phyloP scores from a whole-genome alignment of 2,113 vertebrate species.

The Nycticebus coucang region DNA sequence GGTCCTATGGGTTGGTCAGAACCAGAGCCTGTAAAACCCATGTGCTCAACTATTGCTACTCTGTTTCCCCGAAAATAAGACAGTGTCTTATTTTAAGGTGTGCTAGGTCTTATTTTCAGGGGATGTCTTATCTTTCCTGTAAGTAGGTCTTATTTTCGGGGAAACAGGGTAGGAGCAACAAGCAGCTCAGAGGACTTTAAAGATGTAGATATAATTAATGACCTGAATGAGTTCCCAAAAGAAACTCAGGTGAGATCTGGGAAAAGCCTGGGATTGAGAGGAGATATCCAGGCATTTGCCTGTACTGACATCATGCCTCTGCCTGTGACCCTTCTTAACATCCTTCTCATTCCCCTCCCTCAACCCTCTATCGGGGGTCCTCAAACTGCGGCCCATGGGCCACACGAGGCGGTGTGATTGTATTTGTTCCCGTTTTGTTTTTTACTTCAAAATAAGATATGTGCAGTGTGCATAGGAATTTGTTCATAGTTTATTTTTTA shows the following conservation, averaged over 20 bases:
- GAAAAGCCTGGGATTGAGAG: background rate
- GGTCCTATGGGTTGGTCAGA: background rate
- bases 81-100: no score
- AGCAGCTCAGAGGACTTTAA: background rate
- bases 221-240: background rate
- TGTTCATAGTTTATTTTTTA: no score
- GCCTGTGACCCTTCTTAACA: background rate
- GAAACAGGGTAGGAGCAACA: constrained; percentile 39
- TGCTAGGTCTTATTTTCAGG: no score
- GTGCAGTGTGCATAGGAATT: no score
- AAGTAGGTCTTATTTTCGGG: no score
- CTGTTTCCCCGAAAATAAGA: no score
- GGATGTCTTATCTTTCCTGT: no score
- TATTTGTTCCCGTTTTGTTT: no score
- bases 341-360: background rate
- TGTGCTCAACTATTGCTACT: constrained; percentile 19
- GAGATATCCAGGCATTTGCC: background rate
- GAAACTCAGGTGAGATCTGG: background rate
- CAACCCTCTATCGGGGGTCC: background rate
- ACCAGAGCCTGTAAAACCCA: background rate
- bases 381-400: no score
- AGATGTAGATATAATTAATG: background rate
- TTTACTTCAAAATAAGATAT: no score
- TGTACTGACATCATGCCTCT: rapidly evolving
- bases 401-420: no score